Base-by-base conservation (phyloP, 2,888 invertebrate species). In the Timema cristinae region DNA sequence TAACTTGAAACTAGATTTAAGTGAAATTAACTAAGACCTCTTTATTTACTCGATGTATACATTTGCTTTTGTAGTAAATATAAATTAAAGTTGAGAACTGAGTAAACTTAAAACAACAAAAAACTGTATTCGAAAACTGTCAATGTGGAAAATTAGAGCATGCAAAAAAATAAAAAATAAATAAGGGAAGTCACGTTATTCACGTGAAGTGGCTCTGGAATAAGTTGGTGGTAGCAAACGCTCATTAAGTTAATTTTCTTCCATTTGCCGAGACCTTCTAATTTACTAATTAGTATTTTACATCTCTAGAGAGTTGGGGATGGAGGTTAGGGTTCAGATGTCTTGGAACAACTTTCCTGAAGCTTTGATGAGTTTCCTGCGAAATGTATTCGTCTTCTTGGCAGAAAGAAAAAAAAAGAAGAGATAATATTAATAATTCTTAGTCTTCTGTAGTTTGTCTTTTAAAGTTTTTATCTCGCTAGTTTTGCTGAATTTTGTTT, bases 271-370 rank as follows among this genome's bases (percentile, higher is more conserved):
- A 75, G 76, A 74, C 78, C 77, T 76, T 77, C 78, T 80, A 81
- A 81, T 81, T 80, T 79, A 80, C 79, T 80, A 80, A 80, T 80
- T 80, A 79, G 78, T 78, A 79, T 79, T 79, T 79, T 78, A 77
- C 78, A 79, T 79, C 78, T 78, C 78, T 76, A 76, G 13, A 15
- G 32, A 63, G 63, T 15, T 63, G 77, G 77, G 79, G 77, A 70
- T 50, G 61, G 59, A 51, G 32, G 32, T 4, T 32, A 32, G 32
- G 4, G 32, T 32, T 32, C 32, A 32, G 32, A 32, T 32, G 32
- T 32, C 32, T 32, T 32, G 32, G 32, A 32, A 66, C 16, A 72
- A 69, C 69, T 72, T 69, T 66, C 59, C 32, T 32, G 32, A 59
- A 70, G 72, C 69, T 72, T 72, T 72, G 72, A 72, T 72, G 69